phyloP scores from a whole-genome alignment of 2,113 vertebrate species.

The Engystomops pustulosus region DNA sequence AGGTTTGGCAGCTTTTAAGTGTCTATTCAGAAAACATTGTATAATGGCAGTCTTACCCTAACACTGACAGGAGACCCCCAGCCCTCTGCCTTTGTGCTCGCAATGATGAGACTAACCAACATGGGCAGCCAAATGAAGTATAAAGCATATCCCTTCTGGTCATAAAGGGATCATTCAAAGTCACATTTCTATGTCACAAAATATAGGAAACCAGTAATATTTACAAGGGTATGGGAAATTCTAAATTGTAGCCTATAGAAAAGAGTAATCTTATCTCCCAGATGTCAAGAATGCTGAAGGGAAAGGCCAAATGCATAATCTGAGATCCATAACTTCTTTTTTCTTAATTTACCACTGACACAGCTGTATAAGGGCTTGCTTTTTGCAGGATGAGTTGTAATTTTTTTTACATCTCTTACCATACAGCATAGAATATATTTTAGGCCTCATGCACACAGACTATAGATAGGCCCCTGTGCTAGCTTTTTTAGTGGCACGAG shows the following conservation, averaged over 20 bases:
- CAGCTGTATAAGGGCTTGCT: too few species aligned
- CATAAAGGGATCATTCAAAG: conserved; percentile 46
- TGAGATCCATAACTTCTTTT: too few species aligned
- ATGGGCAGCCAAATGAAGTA: conserved; percentile 48
- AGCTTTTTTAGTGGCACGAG: too few species aligned
- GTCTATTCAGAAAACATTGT: neutral
- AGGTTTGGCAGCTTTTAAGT: neutral
- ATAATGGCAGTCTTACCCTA: conserved; percentile 10
- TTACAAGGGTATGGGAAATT: neutral
- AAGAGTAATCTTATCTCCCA: neutral
- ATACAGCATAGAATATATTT: too few species aligned
- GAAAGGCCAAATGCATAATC: too few species aligned
- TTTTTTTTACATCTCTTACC: too few species aligned
- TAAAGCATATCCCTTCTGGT: conserved; percentile 30
- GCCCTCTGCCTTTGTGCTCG: neutral
- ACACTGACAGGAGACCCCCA: neutral
- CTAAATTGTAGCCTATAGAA: too few species aligned
- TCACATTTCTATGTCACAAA: conserved; percentile 45
- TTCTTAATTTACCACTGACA: too few species aligned
- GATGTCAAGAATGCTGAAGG: neutral
- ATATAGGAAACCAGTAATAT: conserved; percentile 9
- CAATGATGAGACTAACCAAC: conserved; percentile 42
- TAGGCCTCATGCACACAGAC: too few species aligned
- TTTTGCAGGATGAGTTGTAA: too few species aligned
- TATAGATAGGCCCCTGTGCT: too few species aligned